Conservation (phyloP, 2,113 vertebrate species). For the Macquaria australasica region DNA sequence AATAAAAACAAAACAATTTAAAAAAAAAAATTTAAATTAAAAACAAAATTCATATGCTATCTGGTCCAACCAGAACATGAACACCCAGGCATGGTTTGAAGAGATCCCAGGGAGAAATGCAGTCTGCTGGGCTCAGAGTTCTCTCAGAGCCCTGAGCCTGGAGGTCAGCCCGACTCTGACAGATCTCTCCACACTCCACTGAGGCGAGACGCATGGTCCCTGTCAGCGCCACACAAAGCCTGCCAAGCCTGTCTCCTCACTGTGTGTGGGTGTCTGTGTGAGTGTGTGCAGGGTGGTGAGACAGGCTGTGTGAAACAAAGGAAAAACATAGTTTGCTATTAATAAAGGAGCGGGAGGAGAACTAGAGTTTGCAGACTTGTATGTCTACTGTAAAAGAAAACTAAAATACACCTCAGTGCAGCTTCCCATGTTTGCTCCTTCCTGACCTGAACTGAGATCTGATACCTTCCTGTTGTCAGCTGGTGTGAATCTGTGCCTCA, state of each 20-base stretch:
- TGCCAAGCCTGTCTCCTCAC: constrained; percentile 51
- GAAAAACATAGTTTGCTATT: not conserved
- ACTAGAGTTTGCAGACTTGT: not conserved
- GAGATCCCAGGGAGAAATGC: constrained; percentile 40
- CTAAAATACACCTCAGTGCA: not conserved
- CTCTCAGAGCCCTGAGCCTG: constrained; percentile 59
- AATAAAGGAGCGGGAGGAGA: constrained; percentile 14
- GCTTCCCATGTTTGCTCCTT: not conserved
- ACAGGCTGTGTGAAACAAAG: constrained; percentile 14
- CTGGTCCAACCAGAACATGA: not conserved
- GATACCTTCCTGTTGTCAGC: constrained; percentile 25
- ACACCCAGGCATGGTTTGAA: not conserved
- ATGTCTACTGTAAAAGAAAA: not conserved
- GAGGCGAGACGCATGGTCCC: constrained; percentile 72
- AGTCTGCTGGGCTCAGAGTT: constrained; percentile 45
- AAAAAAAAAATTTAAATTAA: no score
- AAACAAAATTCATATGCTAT: not conserved
- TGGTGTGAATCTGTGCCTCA: constrained; percentile 25
- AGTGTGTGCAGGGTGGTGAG: constrained; percentile 13
- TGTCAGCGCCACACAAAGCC: constrained; percentile 56
- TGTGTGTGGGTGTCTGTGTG: constrained; percentile 1
- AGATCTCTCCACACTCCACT: constrained; percentile 75
- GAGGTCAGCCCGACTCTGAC: constrained; percentile 74
- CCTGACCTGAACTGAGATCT: not conserved
- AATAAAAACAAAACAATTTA: no score